These are phyloP conservation scores for Siphamia tubifer DNA, from an alignment of 2,113 vertebrate genomes.

Conservation along the genomic window DNA sequence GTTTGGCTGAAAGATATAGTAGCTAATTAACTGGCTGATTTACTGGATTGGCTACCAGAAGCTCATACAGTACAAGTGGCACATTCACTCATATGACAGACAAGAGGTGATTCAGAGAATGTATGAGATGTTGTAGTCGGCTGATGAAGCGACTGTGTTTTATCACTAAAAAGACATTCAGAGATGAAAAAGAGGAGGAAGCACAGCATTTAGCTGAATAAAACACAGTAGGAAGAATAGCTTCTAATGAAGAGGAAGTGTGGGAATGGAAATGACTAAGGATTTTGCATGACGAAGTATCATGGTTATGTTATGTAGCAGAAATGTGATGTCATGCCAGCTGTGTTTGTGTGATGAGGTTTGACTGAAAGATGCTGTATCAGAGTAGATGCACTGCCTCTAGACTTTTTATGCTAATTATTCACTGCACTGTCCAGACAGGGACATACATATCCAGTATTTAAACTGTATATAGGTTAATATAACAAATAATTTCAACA, in stretches of 20 bases:
- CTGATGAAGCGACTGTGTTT: not conserved
- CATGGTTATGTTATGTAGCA: constrained; percentile 7
- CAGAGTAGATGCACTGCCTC: not conserved
- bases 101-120: not conserved
- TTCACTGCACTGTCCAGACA: too few relatives aligned
- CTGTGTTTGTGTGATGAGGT: not conserved
- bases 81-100: not conserved
- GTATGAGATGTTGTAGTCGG: too few relatives aligned
- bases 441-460: too few relatives aligned
- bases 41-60: not conserved
- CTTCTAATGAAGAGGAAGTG: not conserved
- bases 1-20: not conserved
- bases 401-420: not conserved
- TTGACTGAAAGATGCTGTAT: not conserved
- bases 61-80: not conserved
- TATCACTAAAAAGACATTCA: not conserved
- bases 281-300: not conserved
- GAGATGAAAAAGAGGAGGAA: constrained; percentile 24
- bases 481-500: too few relatives aligned
- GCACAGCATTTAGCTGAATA: constrained; percentile 21
- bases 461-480: too few relatives aligned
- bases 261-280: constrained; percentile 36
- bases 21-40: not conserved
- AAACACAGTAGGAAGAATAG: not conserved
- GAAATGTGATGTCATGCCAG: constrained; percentile 39